Base-by-base conservation (phyloP, 1,140 invertebrate species). In the Drosophila malerkotliana region DNA sequence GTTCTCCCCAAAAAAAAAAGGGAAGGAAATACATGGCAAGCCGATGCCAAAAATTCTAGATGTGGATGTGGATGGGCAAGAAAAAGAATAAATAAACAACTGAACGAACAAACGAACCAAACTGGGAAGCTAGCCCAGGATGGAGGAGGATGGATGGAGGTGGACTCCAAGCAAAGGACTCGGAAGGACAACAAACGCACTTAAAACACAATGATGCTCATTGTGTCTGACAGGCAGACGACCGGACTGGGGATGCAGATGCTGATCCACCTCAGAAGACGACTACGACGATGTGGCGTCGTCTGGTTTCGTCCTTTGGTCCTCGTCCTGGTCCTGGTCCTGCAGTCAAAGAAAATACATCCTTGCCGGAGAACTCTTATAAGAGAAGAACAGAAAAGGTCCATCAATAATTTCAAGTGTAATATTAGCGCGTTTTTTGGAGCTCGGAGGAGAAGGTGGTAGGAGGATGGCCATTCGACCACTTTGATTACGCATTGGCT, bases 151-250 rank as follows among this genome's bases (percentile, higher is more conserved):
- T 7, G 10, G 14, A 30, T 37, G 48, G 28, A 18, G 18, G 18
- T 18, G 18, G 18, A 21, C 21, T 21, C 21, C 21, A 21, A 21
- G 21, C 6, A 4, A 8, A 37, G 44, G 41, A 54, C 18, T 39
- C 48, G 66, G 58, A 64, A 66, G 61, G 54, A 79, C 83, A 88
- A 82, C 82, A 81, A 87, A 85, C 82, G 82, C 82, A 85, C 82
- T 88, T 88, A 88, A 88, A 88, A 88, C 72, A 88, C 83, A 88
- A 88, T 88, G 83, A 88, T 83, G 83, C 83, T 88, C 83, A 88
- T 88, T 88, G 83, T 88, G 79, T 88, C 79, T 88, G 83, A 88
- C 83, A 87, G 83, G 68, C 69, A 60, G 62, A 69, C 51, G 41
- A 67, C 54, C 48, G 61, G 60, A 71, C 61, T 15, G 7, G 10